Evolutionary conservation across 2,888 invertebrate genomes (phyloP).

Genomic region (Noctua comes): DNA sequence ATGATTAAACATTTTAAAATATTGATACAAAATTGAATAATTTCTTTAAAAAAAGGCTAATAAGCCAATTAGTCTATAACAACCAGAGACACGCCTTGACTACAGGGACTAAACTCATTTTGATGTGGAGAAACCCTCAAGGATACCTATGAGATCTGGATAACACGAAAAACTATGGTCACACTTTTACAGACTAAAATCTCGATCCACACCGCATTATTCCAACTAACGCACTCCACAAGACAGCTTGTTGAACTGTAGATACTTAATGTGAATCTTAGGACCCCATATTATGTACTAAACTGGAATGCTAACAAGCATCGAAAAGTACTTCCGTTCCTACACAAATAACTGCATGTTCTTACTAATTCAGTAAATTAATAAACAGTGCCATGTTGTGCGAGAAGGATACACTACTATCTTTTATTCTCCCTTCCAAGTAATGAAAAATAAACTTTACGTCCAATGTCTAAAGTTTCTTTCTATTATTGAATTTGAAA

Average conservation of each 20-base stretch:
- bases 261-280: neutral
- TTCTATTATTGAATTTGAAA: neutral
- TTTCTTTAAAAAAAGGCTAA: slow-evolving; percentile 15
- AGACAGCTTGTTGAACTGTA: neutral
- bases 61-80: slow-evolving; percentile 21
- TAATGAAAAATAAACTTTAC: neutral
- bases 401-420: neutral
- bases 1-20: slow-evolving; percentile 33
- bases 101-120: slow-evolving; percentile 9
- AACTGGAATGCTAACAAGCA: neutral
- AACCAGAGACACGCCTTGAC: slow-evolving; percentile 14
- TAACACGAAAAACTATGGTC: neutral
- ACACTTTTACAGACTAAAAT: neutral
- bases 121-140: neutral
- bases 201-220: neutral
- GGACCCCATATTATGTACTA: neutral
- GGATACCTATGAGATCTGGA: neutral
- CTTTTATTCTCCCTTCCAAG: neutral
- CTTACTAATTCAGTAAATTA: neutral
- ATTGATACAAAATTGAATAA: slow-evolving; percentile 38
- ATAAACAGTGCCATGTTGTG: neutral
- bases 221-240: neutral
- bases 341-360: neutral
- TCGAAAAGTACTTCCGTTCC: neutral
- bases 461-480: neutral